Base-by-base conservation (phyloP, 2,797 vertebrate species). In the Falco columbarius region DNA sequence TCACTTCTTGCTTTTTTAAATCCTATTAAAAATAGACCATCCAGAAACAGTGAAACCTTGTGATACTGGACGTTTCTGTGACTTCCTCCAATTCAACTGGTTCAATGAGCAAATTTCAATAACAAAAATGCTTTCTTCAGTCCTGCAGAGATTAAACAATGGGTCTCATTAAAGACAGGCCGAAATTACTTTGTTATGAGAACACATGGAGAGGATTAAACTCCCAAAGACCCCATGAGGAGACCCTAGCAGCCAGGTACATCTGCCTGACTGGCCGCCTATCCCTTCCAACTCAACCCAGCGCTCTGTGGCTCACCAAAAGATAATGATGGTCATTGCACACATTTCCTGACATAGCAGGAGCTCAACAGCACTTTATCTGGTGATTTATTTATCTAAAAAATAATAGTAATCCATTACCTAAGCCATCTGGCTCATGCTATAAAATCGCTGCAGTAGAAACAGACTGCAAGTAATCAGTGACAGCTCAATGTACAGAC, bases 31-130 rank as follows among this genome's bases (percentile, higher is more conserved):
- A 92, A 90, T 3, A 92, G 83, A 58, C 62, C 51, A 32, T 34
- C 68, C 73, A 75, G 77, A 80, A 88, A 20, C 51, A 80, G 34
- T 10, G 74, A 75, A 61, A 51, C 75, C 89, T 73, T 40, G 76
- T 66, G 77, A 84, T 20, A 42, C 16, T 18, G 52, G 30, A 36
- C 3, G 11, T 84, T 95, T 86, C 83, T 61, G 70, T 23, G 59
- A 93, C 81, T 89, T 95, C 93, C 86, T 90, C 40, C 89, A 86
- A 92, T 95, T 92, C 91, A 86, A 52, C 36, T 30, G 65, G 20
- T 71, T 81, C 90, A 54, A 6, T 32, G 54, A 62, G 46, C 54
- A 82, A 63, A 77, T 70, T 81, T 72, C 90, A 85, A 8, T 29
- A 80, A 84, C 52, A 90, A 80, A 93, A 90, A 84, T 54, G 32